Percentiles rank a stretch among this genome's conserved stretches.
phyloP scores from a whole-genome alignment of 2,888 invertebrate genomes.

The Patella ulyssiponensis region DNA sequence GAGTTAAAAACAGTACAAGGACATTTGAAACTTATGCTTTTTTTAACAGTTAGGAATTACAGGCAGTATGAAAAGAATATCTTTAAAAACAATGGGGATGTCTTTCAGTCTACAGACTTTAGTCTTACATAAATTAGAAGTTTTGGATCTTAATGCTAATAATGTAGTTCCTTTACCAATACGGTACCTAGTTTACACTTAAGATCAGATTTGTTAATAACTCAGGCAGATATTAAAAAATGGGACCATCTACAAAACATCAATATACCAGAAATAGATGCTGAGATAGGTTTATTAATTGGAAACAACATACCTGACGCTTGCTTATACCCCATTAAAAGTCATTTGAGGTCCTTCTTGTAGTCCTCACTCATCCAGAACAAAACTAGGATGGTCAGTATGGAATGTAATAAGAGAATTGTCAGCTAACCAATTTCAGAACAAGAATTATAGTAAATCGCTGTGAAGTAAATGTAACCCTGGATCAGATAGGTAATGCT shows the following conservation, averaged over 20 bases:
- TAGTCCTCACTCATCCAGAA: constrained; percentile 20
- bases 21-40: constrained; percentile 20
- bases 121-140: constrained; percentile 6
- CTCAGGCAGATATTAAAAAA: constrained; percentile 9
- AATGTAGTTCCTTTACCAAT: neutral
- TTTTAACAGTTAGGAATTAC: constrained; percentile 5
- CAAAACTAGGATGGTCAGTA: constrained; percentile 8
- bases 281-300: constrained; percentile 23
- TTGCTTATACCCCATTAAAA: constrained; percentile 21
- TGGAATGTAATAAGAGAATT: neutral
- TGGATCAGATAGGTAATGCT: too few species aligned
- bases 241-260: constrained; percentile 23
- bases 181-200: constrained; percentile 16
- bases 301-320: constrained; percentile 21
- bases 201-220: constrained; percentile 18
- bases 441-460: neutral
- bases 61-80: constrained; percentile 11
- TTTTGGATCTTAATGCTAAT: neutral
- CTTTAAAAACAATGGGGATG: constrained; percentile 14
- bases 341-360: constrained; percentile 9
- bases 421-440: neutral
- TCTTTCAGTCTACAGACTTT: constrained; percentile 1
- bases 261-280: constrained; percentile 7
- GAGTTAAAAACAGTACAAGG: neutral
- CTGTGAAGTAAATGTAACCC: neutral